phyloP scores from a whole-genome alignment of 92 coral and sea anemone genomes.

The Heteractis magnifica region DNA sequence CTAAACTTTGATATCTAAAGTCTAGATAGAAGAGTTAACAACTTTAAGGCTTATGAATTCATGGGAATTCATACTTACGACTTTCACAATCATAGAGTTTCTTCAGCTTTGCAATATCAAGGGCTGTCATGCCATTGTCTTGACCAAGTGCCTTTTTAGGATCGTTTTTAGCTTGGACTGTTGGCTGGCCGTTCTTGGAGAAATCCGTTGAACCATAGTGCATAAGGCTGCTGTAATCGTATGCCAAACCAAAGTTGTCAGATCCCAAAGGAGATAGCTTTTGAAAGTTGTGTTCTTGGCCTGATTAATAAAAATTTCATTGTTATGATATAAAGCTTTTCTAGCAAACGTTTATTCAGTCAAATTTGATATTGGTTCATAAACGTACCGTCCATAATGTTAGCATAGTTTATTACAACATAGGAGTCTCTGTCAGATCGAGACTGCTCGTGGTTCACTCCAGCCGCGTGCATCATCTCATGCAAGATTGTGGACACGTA shows the following conservation, averaged over 20 bases:
- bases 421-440: constrained; percentile 50
- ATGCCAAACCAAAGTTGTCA: constrained; percentile 11
- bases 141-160: constrained; percentile 32
- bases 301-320: neutral
- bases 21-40: too few species aligned
- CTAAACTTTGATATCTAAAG: too few species aligned
- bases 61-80: neutral
- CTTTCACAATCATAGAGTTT: neutral
- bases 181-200: constrained; percentile 33
- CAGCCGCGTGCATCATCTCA: constrained; percentile 44
- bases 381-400: constrained; percentile 36
- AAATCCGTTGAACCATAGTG: constrained; percentile 41
- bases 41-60: neutral
- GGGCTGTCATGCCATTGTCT: constrained; percentile 19
- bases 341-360: too few species aligned
- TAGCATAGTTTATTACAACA: constrained; percentile 23
- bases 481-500: constrained; percentile 27
- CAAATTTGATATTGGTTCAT: neutral
- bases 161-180: constrained; percentile 33
- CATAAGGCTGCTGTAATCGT: constrained; percentile 44
- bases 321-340: neutral
- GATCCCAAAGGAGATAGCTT: constrained; percentile 7
- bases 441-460: constrained; percentile 49
- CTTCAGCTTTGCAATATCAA: constrained; percentile 28
- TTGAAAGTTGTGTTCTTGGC: constrained; percentile 28